These are phyloP conservation scores for Microtus oregoni DNA, from an alignment of 2,113 vertebrate species.

Conservation along the genomic window DNA sequence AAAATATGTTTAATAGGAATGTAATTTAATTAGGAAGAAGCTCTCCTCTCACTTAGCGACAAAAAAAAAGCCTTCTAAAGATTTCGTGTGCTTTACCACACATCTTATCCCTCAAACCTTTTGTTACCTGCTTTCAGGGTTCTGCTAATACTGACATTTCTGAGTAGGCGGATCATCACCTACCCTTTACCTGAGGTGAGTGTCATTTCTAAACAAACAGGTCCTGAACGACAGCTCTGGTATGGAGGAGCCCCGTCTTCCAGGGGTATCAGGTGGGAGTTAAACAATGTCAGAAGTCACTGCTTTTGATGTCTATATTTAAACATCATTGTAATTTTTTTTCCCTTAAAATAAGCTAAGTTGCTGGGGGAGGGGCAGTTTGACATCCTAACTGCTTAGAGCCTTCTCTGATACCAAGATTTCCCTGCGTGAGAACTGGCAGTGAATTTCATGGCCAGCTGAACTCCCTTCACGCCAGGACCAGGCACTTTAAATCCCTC, in stretches of 20 bases:
- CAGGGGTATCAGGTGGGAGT: background rate
- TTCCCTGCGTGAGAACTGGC: background rate
- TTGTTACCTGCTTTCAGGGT: constrained; percentile 3
- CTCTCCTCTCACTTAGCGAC: background rate
- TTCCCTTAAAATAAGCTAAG: background rate
- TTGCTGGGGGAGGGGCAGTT: background rate
- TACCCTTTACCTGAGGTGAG: background rate
- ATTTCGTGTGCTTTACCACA: background rate
- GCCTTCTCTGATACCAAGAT: background rate
- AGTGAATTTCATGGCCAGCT: background rate
- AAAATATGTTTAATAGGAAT: background rate
- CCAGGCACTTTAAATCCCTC: too few species aligned
- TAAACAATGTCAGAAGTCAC: background rate
- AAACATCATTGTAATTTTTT: background rate
- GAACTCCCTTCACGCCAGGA: background rate
- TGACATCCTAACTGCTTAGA: background rate
- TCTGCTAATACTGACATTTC: constrained; percentile 34
- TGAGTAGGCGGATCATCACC: background rate
- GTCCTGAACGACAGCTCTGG: background rate
- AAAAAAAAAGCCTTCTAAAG: background rate
- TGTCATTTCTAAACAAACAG: constrained; percentile 18
- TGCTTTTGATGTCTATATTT: background rate
- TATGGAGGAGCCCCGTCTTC: background rate
- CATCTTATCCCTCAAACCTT: background rate
- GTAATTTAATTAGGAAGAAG: background rate